phyloP scores from a whole-genome alignment of 2,888 invertebrate genomes.

The Cantharis flavilabris region DNA sequence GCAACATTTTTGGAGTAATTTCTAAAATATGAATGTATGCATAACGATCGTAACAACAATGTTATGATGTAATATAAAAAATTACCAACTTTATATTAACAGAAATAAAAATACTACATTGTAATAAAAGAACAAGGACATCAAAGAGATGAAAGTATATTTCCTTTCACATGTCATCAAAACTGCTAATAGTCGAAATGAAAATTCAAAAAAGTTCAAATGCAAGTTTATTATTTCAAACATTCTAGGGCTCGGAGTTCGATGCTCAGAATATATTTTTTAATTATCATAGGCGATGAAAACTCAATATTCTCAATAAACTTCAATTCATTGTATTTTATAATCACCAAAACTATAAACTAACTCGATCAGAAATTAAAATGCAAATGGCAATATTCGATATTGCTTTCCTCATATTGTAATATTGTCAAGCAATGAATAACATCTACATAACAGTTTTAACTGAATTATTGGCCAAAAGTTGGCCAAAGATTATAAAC shows the following conservation, averaged over 20 bases:
- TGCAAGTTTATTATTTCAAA: background rate
- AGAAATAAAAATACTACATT: background rate
- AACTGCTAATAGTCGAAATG: background rate
- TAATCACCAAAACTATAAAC: too few species aligned
- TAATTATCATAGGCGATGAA: background rate
- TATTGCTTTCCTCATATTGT: too few species aligned
- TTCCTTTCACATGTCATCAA: background rate
- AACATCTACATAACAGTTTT: too few species aligned
- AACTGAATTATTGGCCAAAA: too few species aligned
- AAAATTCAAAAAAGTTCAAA: background rate
- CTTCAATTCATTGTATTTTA: too few species aligned
- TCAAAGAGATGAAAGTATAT: background rate
- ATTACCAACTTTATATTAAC: background rate
- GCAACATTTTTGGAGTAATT: constrained; percentile 2
- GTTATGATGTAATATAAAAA: background rate
- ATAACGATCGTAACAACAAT: background rate
- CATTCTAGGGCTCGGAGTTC: background rate
- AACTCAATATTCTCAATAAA: background rate
- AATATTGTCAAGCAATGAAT: too few species aligned
- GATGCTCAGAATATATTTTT: background rate
- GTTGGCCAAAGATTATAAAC: too few species aligned
- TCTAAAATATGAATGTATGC: background rate
- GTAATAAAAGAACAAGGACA: background rate
- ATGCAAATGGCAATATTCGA: too few species aligned
- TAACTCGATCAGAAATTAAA: too few species aligned